Base-by-base conservation (phyloP, 2,113 vertebrate species). In the Odontesthes bonariensis region DNA sequence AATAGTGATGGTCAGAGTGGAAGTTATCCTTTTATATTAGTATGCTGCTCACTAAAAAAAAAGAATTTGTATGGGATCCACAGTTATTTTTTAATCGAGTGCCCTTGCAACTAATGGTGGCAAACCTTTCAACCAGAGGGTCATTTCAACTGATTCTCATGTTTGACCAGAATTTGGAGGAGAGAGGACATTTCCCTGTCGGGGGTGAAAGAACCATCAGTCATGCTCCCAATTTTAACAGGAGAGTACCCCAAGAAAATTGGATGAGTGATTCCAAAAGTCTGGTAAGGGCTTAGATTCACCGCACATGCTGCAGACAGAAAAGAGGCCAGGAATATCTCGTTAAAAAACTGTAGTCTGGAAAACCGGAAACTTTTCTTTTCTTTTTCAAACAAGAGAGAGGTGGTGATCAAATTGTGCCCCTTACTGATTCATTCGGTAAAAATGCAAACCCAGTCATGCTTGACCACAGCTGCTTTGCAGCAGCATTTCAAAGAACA, bases 111-210 rank as follows among this genome's bases (percentile, higher is more conserved):
- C 64, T 19, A 9, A 52, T 57, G 17, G 12, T 77, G 53, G 57
- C 4, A 66, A 80, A 76, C 16, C 38, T 73, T 69, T 73, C 73
- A 8, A 73, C 68, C 55, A 62, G 59, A 35, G 52, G 23, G 31
- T 55, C 20, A 44, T 75, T 70, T 73, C 31, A 77, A 40, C 49
- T 12, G 38, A 79, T 55, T 69, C 35, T 47, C 55, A 53, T 46
- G 40, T 69, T 61, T 74, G 56, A 77, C 56, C 64, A 32, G 38
- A 68, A 83, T 52, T 58, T 55, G 46, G 27, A 64, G 19, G 64
- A 53, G n/a, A 62, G 12, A 59, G 60, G 20, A 47, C 57, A 68
- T 60, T 64, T 70, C 57, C 40, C 53, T 51, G 51, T 40, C 40
- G 57, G 56, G 46, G 40, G 35, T 32, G 6, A 35, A 53, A 65